Conservation (phyloP, 2,888 invertebrate genomes). For the Bembecia ichneumoniformis region DNA sequence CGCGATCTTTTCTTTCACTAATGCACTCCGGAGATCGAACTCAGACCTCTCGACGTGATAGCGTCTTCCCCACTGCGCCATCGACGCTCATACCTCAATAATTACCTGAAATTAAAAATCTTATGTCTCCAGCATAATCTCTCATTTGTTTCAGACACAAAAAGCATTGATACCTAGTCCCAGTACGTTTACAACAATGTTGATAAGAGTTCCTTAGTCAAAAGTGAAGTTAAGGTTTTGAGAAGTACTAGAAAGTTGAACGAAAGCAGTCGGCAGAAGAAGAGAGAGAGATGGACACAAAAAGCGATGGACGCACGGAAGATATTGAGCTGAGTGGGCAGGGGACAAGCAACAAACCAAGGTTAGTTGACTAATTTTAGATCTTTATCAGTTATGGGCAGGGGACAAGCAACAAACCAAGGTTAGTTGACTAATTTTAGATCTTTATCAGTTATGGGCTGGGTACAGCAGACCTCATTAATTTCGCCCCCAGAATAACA, state of each 20-base stretch:
- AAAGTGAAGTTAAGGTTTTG: slow-evolving; percentile 12
- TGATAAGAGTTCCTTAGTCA: slow-evolving; percentile 43
- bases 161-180: slow-evolving; percentile 38
- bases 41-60: no score
- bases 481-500: no score
- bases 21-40: no score
- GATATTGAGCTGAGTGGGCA: slow-evolving; percentile 63
- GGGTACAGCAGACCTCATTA: no score
- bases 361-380: slow-evolving; percentile 4
- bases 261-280: slow-evolving; percentile 11
- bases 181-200: slow-evolving; percentile 51
- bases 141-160: slow-evolving; percentile 39
- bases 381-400: no score
- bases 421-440: slow-evolving; percentile 3
- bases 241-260: slow-evolving; percentile 18
- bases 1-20: no score
- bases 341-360: slow-evolving; percentile 48
- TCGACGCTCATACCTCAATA: no score
- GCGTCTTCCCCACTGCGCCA: no score
- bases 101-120: background rate
- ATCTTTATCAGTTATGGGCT: slow-evolving; percentile 27
- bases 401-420: slow-evolving; percentile 48
- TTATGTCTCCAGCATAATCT: background rate
- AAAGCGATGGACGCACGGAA: slow-evolving; percentile 43
- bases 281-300: slow-evolving; percentile 47